These are phyloP conservation scores for Luffia ferchaultella DNA, from an alignment of 2,888 invertebrate genomes.

Conservation along the genomic window DNA sequence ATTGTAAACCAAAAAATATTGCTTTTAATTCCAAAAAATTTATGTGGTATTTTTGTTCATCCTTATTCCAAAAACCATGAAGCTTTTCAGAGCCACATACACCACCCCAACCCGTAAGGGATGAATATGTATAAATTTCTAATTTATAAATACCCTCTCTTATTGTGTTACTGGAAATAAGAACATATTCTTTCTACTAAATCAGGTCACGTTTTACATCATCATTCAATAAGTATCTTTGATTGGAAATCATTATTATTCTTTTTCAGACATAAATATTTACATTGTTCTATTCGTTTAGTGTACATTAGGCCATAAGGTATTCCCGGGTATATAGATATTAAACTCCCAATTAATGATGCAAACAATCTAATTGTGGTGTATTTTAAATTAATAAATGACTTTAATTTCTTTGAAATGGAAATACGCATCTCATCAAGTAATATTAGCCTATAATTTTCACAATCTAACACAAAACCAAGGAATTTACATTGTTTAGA, in stretches of 20 bases:
- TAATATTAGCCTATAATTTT: not conserved
- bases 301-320: constrained; percentile 1
- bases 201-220: not conserved
- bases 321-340: not conserved
- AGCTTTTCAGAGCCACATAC: constrained; percentile 1
- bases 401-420: not conserved
- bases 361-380: not conserved
- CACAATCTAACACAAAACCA: constrained; percentile 3
- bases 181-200: constrained; percentile 3
- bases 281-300: not conserved
- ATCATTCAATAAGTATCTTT: not conserved
- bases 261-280: not conserved
- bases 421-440: not conserved
- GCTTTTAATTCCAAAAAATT: constrained; percentile 6
- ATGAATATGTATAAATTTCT: constrained; percentile 6
- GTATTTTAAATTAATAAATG: not conserved
- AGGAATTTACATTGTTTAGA: constrained; percentile 4
- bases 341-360: not conserved
- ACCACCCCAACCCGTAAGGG: constrained; percentile 5
- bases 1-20: constrained; percentile 5
- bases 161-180: constrained; percentile 1
- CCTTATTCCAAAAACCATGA: constrained; percentile 4
- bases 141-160: not conserved
- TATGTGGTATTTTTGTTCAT: constrained; percentile 3
- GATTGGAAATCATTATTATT: not conserved